Percentiles rank a stretch among this genome's conserved stretches.
Conservation (phyloP, 2,797 vertebrate genomes). For the Anabas testudineus region DNA sequence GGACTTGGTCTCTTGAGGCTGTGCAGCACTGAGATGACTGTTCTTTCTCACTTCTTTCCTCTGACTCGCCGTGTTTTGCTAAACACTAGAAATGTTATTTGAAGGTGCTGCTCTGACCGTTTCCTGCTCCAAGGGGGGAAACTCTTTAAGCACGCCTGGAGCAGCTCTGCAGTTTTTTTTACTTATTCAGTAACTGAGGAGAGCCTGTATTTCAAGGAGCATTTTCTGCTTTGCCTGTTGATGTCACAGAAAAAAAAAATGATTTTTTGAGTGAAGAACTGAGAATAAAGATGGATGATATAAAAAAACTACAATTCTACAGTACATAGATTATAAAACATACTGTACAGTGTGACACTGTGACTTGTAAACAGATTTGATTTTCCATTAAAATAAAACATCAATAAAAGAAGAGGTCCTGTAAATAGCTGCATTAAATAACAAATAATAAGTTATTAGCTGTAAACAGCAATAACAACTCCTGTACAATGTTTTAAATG, state of each 20-base stretch:
- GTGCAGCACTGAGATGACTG: conserved; percentile 43
- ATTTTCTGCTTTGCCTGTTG: conserved; percentile 16
- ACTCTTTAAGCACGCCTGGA: conserved; percentile 17
- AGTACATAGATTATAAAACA: background rate
- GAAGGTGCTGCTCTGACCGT: conserved; percentile 53
- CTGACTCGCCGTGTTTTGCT: conserved; percentile 57
- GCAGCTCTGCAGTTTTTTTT: conserved; percentile 21
- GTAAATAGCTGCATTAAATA: too few species aligned
- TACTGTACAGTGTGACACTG: background rate
- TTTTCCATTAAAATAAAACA: too few species aligned
- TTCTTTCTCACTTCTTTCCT: conserved; percentile 43
- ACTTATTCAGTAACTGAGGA: conserved; percentile 21
- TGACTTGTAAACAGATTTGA: too few species aligned
- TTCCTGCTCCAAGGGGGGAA: conserved; percentile 23
- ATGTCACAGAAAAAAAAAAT: conserved; percentile 33
- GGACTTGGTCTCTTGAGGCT: conserved; percentile 35
- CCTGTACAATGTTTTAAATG: background rate
- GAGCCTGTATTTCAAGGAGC: conserved; percentile 39
- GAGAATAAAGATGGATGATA: conserved; percentile 1
- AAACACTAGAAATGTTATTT: conserved; percentile 66
- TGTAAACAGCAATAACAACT: background rate
- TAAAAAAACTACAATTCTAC: background rate
- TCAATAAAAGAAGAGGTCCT: too few species aligned
- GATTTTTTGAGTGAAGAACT: conserved; percentile 2
- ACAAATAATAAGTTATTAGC: too few species aligned